A percentile compares a stretch with the other conserved stretches of the same genome.
Conservation (phyloP, 1,140 invertebrate species). For the Colletes latitarsis region DNA sequence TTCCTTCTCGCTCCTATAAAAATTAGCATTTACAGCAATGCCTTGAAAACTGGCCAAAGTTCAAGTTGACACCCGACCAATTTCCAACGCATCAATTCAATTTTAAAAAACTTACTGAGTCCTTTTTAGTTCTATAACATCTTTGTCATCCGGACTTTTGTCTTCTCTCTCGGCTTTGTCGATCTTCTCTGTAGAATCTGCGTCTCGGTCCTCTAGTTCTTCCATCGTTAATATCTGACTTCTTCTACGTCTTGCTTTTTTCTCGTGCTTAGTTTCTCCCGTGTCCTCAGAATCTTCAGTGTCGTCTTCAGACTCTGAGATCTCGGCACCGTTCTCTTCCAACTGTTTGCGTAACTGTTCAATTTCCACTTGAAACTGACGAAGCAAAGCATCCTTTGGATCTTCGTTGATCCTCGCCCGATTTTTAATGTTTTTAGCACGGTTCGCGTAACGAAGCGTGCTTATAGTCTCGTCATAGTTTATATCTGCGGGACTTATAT, state of each 20-base stretch:
- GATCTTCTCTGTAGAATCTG: slow-evolving; percentile 71
- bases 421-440: slow-evolving; percentile 99
- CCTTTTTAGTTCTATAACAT: slow-evolving; percentile 78
- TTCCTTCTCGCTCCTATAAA: slow-evolving; percentile 86
- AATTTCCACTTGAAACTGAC: slow-evolving; percentile 98
- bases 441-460: slow-evolving; percentile 97
- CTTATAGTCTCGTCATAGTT: slow-evolving; percentile 99
- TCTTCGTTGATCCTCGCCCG: slow-evolving; percentile 98
- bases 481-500: slow-evolving; percentile 96
- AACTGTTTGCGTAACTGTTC: slow-evolving; percentile 94
- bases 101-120: slow-evolving; percentile 74
- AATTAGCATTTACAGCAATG: slow-evolving; percentile 17
- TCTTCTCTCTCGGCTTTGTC: slow-evolving; percentile 77
- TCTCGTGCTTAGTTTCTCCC: slow-evolving; percentile 66
- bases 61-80: no score
- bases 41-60: no score
- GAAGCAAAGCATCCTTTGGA: slow-evolving; percentile 97
- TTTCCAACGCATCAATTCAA: no score
- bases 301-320: slow-evolving; percentile 75
- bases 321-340: slow-evolving; percentile 82
- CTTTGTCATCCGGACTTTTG: slow-evolving; percentile 75
- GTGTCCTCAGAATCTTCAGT: slow-evolving; percentile 73
- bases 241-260: slow-evolving; percentile 67
- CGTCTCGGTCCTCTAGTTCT: slow-evolving; percentile 71
- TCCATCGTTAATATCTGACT: slow-evolving; percentile 76